These are phyloP conservation scores for Zygogramma bicolorata DNA, from an alignment of 2,888 invertebrate species.

Conservation along the genomic window DNA sequence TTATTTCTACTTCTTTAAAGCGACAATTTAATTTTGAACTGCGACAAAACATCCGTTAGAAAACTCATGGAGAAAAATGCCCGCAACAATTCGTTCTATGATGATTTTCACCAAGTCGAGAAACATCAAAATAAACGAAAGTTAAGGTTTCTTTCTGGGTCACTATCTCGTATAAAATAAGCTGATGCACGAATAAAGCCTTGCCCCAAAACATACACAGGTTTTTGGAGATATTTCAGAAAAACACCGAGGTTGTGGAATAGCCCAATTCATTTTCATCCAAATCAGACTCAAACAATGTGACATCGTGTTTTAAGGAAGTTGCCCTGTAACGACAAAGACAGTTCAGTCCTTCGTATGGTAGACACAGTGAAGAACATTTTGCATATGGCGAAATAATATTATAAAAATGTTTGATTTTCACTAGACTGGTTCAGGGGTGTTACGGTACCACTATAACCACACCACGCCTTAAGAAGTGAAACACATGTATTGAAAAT, in stretches of 20 bases:
- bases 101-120: neutral
- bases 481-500: too few relatives aligned
- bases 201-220: slow-evolving; percentile 8
- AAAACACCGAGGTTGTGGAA: slow-evolving; percentile 51
- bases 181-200: neutral
- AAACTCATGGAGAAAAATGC: too few relatives aligned
- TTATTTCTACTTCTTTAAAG: too few relatives aligned
- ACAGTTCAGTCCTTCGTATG: neutral
- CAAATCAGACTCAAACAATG: slow-evolving; percentile 36
- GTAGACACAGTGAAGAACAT: slow-evolving; percentile 2
- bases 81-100: neutral
- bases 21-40: too few relatives aligned
- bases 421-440: too few relatives aligned
- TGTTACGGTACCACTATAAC: too few relatives aligned
- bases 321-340: slow-evolving; percentile 45
- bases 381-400: neutral
- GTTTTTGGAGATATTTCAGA: slow-evolving; percentile 37
- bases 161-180: neutral
- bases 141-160: neutral
- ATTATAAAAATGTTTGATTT: slow-evolving; percentile 9
- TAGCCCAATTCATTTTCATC: slow-evolving; percentile 47
- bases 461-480: too few relatives aligned
- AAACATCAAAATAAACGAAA: too few relatives aligned
- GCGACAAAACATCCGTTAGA: too few relatives aligned
- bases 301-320: slow-evolving; percentile 43